Conservation (phyloP, 2,797 vertebrate genomes). For the Austrolebias charrua region DNA sequence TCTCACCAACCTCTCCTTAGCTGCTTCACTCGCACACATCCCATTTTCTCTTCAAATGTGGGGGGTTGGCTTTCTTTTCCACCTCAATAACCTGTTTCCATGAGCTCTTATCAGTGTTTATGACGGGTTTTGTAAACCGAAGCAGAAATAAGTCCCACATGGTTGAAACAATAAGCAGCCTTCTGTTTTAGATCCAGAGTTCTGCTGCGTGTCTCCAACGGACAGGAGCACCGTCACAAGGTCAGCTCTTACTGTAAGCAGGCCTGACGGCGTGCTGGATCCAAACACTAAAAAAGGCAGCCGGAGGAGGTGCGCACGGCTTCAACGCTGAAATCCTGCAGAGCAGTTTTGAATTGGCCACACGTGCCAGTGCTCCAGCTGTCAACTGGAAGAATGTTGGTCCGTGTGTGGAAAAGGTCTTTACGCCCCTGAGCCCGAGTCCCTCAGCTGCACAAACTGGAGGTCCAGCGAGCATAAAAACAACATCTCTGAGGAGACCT, state of each 20-base stretch:
- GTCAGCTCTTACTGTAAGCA: constrained; percentile 54
- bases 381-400: too few species aligned
- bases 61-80: constrained; percentile 42
- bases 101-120: constrained; percentile 73
- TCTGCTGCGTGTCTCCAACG: constrained; percentile 52
- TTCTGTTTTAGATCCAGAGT: constrained; percentile 54
- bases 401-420: too few species aligned
- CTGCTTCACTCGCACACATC: constrained; percentile 6
- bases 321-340: constrained; percentile 33
- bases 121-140: constrained; percentile 69
- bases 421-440: too few species aligned
- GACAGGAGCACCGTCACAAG: constrained; percentile 47
- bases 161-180: constrained; percentile 33
- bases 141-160: constrained; percentile 39
- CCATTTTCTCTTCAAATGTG: constrained; percentile 47
- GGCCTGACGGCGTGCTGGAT: constrained; percentile 30
- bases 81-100: constrained; percentile 49
- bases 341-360: constrained; percentile 26
- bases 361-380: too few species aligned
- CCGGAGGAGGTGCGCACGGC: constrained; percentile 8
- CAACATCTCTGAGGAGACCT: too few species aligned
- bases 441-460: too few species aligned
- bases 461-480: too few species aligned
- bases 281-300: constrained; percentile 38
- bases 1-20: not conserved